These are phyloP conservation scores for Penaeus japonicus DNA, from an alignment of 1,140 invertebrate species.

Conservation along the genomic window DNA sequence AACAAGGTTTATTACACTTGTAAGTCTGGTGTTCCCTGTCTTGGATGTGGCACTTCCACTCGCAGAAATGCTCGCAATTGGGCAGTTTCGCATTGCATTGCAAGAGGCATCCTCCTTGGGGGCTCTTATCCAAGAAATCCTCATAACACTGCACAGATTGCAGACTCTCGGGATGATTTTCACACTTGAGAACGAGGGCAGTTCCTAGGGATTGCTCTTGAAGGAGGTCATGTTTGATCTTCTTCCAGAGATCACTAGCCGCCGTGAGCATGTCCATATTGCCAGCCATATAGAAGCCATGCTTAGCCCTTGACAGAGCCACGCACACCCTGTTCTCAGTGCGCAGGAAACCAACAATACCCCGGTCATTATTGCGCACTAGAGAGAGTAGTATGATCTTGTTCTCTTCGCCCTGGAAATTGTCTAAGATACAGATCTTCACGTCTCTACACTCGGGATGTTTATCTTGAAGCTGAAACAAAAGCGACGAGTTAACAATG, in stretches of 20 bases:
- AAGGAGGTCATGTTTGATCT: background rate
- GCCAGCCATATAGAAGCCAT: conserved; percentile 75
- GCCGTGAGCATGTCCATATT: conserved; percentile 65
- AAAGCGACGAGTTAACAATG: background rate
- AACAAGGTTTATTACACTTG: conserved; percentile 27
- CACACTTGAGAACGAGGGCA: conserved; percentile 63
- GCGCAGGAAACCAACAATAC: conserved; percentile 79
- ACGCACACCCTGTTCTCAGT: conserved; percentile 83
- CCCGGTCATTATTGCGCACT: conserved; percentile 76
- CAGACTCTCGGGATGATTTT: conserved; percentile 63
- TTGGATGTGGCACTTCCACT: conserved; percentile 41
- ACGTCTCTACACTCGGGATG: conserved; percentile 12
- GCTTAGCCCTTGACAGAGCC: conserved; percentile 80
- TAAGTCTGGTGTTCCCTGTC: conserved; percentile 1
- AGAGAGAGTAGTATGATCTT: conserved; percentile 84
- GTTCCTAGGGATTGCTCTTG: conserved; percentile 60
- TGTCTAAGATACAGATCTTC: conserved; percentile 76
- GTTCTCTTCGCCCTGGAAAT: conserved; percentile 86
- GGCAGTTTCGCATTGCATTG: conserved; percentile 59
- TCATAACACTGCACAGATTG: conserved; percentile 54
- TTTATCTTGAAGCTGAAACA: conserved; percentile 35
- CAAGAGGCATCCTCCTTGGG: conserved; percentile 64
- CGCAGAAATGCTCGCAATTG: conserved; percentile 64
- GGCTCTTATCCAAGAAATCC: conserved; percentile 63
- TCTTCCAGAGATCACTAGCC: conserved; percentile 64